phyloP scores from a whole-genome alignment of 2,888 invertebrate species.

The Stenolophus ochropezus region DNA sequence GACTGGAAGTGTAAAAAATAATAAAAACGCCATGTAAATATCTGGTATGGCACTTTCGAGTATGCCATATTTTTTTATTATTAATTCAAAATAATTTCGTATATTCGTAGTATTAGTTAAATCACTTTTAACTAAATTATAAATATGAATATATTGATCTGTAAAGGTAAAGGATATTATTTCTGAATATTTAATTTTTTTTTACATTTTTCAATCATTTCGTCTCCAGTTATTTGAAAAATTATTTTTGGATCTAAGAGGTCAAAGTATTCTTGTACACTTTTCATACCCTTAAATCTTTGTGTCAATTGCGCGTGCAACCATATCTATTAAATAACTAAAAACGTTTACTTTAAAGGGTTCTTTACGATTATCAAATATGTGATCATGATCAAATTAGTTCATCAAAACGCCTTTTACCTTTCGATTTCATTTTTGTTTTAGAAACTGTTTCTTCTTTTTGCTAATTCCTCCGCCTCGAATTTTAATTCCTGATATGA shows the following conservation, averaged over 20 bases:
- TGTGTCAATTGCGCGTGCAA: not conserved
- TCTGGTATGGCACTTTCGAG: not conserved
- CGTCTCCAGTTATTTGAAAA: not conserved
- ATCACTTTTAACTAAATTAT: not conserved
- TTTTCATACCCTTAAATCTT: not conserved
- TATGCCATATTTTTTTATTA: not conserved
- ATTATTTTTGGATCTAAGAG: not conserved
- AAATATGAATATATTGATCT: not conserved
- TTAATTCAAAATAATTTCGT: not conserved
- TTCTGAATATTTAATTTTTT: not conserved
- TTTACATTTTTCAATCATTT: not conserved
- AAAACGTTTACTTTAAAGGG: not conserved
- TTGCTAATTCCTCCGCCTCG: constrained; percentile 61
- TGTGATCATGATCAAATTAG: not conserved
- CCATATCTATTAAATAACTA: not conserved
- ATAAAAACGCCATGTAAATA: too few species aligned
- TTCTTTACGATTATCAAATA: not conserved
- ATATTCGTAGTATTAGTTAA: not conserved
- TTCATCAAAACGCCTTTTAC: not conserved
- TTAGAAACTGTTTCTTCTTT: not conserved
- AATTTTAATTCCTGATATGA: not conserved
- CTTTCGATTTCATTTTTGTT: not conserved
- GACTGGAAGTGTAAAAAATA: too few species aligned
- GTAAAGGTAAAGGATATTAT: not conserved
- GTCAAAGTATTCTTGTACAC: not conserved